These are phyloP conservation scores for Necrosyrtes monachus DNA, from an alignment of 2,797 vertebrate genomes.

Conservation along the genomic window DNA sequence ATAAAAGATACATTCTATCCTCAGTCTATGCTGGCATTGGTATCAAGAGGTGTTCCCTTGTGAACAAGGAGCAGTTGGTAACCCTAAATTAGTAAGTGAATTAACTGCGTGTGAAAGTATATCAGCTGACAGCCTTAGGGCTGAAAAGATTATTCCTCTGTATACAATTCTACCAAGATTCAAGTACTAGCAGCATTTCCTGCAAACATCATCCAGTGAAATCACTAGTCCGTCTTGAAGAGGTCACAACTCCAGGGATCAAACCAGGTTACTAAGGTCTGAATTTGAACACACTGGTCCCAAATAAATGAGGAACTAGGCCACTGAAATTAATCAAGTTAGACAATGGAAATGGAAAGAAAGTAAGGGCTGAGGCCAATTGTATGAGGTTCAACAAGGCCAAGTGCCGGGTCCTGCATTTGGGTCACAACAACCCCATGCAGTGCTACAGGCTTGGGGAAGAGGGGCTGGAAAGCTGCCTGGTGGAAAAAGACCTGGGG, in stretches of 20 bases:
- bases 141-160: not conserved
- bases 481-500: fast-evolving
- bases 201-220: not conserved
- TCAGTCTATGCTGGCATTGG: not conserved
- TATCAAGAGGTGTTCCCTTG: not conserved
- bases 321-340: not conserved
- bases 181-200: not conserved
- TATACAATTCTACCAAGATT: not conserved
- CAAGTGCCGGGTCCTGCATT: too few relatives aligned
- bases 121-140: not conserved
- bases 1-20: not conserved
- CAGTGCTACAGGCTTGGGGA: too few relatives aligned
- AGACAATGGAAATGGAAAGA: not conserved
- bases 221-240: not conserved
- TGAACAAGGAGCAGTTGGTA: not conserved
- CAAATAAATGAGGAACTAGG: not conserved
- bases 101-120: not conserved
- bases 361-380: not conserved
- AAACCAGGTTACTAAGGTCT: not conserved
- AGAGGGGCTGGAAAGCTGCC: too few relatives aligned
- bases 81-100: not conserved
- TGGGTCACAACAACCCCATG: too few relatives aligned
- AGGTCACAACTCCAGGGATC: not conserved
- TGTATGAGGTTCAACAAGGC: too few relatives aligned
- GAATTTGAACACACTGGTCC: not conserved